Evolutionary conservation across 2,113 vertebrate species (phyloP), one percentile per base, ranked within the genome.

Genomic region (Urocitellus parryii): DNA sequence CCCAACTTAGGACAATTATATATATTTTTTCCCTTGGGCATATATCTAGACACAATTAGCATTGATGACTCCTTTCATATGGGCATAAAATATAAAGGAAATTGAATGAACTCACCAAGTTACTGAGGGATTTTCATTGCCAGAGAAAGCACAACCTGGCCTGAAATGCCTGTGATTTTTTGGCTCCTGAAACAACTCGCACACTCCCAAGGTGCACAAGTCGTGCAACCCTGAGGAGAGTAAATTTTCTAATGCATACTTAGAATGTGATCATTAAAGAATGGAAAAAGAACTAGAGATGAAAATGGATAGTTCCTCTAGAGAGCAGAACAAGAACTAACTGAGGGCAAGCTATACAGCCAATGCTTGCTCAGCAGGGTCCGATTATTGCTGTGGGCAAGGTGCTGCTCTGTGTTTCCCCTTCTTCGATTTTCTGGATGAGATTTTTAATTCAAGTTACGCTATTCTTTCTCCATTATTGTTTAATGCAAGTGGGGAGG

Each of bases 361-460:
- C 65, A 76, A 8, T 39, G 32, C 86, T 74, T 25, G 13, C 84
- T 67, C 76, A 67, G 61, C 68, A 79, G 84, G 56, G 37, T 48
- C 20, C 45, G 27, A 17, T 51, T 42, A 84, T 42, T 83, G 56
- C 56, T 87, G 13, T 18, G 27, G 56, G n/a, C 34, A 48, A 96
- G 32, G 3, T 24, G 61, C 13, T 83, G 84, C 48, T 79, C 79
- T 63, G 20, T 45, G 29, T 65, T 68, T 86, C 65, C n/a, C 51
- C 89, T 83, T 37, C 42, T 83, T 90, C 12, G 27, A 4, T 79
- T 89, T 83, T 76, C 88, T 83, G 51, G 79, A 70, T 90, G 65
- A 39, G 22, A 68, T 70, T 76, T 92, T 67, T 65, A 91, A 95
- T 34, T 90, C 72, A 90, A 70, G 8, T 32, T 63, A 48, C 82